Conservation (phyloP, 2,888 invertebrate species). For the Rhingia rostrata region DNA sequence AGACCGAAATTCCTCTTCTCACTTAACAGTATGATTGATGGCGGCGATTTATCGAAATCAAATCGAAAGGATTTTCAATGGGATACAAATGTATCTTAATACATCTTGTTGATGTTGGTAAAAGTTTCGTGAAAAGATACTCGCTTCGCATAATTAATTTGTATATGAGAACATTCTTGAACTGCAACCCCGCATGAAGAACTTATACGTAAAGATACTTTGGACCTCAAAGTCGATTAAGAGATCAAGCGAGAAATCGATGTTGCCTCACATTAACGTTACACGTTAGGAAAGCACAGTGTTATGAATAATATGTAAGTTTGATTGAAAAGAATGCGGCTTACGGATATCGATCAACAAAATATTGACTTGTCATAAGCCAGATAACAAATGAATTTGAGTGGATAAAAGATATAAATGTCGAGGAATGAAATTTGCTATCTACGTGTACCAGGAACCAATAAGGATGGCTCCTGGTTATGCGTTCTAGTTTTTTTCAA, state of each 20-base stretch:
- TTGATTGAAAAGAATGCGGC: neutral
- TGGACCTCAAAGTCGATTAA: slow-evolving; percentile 56
- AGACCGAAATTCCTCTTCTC: slow-evolving; percentile 76
- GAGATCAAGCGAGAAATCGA: slow-evolving; percentile 65
- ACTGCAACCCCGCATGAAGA: slow-evolving; percentile 56
- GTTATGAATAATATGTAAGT: neutral
- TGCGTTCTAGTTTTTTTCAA: too few species aligned
- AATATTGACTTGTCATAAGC: neutral
- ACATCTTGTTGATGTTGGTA: slow-evolving; percentile 74
- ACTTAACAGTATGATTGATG: slow-evolving; percentile 76
- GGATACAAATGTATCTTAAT: slow-evolving; percentile 73
- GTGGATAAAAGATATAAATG: too few species aligned
- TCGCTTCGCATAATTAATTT: slow-evolving; percentile 70
- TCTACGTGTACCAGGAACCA: too few species aligned
- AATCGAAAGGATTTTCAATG: slow-evolving; percentile 74
- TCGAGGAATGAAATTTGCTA: too few species aligned
- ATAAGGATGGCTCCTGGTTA: too few species aligned
- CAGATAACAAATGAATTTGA: too few species aligned
- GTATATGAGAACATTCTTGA: slow-evolving; percentile 72
- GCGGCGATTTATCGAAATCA: slow-evolving; percentile 76
- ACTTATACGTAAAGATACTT: slow-evolving; percentile 22
- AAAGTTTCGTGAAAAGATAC: slow-evolving; percentile 65
- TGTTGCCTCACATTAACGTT: slow-evolving; percentile 20
- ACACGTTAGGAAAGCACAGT: neutral
- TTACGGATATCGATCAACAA: neutral